Percentiles rank a stretch among this genome's conserved stretches.
Evolutionary conservation across 2,113 vertebrate genomes (phyloP).

Genomic region (Acanthochromis polyacanthus): DNA sequence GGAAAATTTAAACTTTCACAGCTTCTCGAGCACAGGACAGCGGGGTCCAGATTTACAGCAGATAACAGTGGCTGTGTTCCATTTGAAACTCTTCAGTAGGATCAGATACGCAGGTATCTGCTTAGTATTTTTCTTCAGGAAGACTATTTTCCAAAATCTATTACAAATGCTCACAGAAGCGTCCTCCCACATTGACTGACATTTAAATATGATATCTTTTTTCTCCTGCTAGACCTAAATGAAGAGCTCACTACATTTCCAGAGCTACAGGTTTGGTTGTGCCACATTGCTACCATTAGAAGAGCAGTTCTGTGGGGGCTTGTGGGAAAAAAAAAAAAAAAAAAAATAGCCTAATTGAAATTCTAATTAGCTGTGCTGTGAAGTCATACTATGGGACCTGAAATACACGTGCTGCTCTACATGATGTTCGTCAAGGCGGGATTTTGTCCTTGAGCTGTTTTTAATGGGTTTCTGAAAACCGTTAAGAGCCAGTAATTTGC

Average conservation of each 20-base stretch:
- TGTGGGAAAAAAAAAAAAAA: constrained; percentile 6
- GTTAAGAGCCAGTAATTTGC: background rate
- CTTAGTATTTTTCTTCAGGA: background rate
- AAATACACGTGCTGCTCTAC: constrained; percentile 43
- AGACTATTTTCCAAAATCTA: constrained; percentile 8
- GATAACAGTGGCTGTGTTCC: background rate
- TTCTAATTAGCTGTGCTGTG: constrained; percentile 59
- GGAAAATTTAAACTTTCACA: background rate
- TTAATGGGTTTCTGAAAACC: constrained; percentile 45
- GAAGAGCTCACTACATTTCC: background rate
- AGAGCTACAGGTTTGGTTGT: background rate
- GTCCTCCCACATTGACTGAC: background rate
- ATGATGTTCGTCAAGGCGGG: constrained; percentile 27
- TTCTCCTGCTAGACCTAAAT: background rate
- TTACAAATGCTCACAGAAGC: background rate
- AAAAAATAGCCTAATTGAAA: constrained; percentile 58
- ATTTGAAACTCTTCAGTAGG: background rate
- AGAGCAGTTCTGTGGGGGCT: constrained; percentile 50
- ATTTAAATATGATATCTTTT: constrained; percentile 1
- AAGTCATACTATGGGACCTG: constrained; percentile 52
- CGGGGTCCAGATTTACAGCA: background rate
- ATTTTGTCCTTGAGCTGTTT: constrained; percentile 65
- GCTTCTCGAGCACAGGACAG: background rate
- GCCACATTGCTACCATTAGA: constrained; percentile 4
- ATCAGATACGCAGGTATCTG: background rate